Conservation (phyloP, 2,888 invertebrate species). For the Drosophila mulleri region DNA sequence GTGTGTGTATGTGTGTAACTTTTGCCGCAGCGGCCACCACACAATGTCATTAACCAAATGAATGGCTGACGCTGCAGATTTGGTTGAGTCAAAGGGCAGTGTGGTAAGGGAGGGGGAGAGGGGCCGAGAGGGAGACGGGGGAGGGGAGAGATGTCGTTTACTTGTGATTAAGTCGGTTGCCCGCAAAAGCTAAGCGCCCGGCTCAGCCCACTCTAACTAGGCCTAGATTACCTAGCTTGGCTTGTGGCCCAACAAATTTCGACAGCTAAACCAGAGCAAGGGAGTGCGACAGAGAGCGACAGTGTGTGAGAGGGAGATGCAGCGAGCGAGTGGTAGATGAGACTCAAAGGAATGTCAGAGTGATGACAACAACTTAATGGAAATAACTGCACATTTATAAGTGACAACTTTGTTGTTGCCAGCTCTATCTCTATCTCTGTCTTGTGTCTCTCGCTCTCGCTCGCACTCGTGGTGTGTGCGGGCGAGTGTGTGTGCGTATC, state of each 20-base stretch:
- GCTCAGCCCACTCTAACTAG: conserved; percentile 8
- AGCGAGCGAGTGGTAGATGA: conserved; percentile 41
- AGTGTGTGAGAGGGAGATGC: not conserved
- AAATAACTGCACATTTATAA: conserved; percentile 80
- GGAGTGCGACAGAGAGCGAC: not conserved
- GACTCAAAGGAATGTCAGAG: conserved; percentile 76
- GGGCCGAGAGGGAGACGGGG: no score
- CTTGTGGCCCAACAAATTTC: conserved; percentile 42
- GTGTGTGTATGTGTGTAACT: conserved; percentile 43
- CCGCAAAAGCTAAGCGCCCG: conserved; percentile 41
- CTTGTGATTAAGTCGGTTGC: conserved; percentile 75
- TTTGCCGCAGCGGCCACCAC: conserved; percentile 78
- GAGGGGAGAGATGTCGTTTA: conserved; percentile 54
- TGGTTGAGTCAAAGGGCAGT: conserved; percentile 13
- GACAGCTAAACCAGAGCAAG: conserved; percentile 50
- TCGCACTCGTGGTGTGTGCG: not conserved
- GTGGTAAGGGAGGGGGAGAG: not conserved
- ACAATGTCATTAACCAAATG: conserved; percentile 81
- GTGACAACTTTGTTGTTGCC: conserved; percentile 68
- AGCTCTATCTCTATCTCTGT: not conserved
- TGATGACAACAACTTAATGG: conserved; percentile 81
- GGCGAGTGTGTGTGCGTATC: conserved; percentile 13
- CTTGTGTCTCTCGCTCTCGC: not conserved
- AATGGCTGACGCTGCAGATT: conserved; percentile 80
- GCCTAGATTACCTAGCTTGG: conserved; percentile 65